Base-by-base conservation (phyloP, 2,888 invertebrate genomes). In the Vandiemenella viatica region DNA sequence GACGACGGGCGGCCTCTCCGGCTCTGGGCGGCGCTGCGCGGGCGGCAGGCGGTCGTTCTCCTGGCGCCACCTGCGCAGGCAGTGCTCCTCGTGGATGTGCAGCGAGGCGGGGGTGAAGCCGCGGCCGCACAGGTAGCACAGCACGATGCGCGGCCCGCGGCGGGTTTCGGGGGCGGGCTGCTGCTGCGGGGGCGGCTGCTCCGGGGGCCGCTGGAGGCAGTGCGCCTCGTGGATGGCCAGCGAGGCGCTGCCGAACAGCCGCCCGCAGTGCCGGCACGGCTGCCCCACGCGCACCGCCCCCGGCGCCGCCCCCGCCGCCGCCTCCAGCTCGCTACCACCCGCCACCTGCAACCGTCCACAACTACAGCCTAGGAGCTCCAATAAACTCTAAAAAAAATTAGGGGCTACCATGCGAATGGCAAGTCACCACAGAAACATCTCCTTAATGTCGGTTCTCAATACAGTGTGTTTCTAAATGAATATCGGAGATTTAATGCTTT, bases 141-240 rank as follows among this genome's bases (percentile, higher is more conserved):
- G 69, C 10, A 74, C 60, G 1, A 70, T 62, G 43, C 59, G 60
- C 4, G 62, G 64, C 55, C 48, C 6, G 40, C 18, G 2, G 58
- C 55, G 54, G 58, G 40, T 13, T 5, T 15, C 8, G 17, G 17
- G 40, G 40, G 17, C 40, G 13, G 42, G n/a, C n/a, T n/a, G n/a
- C n/a, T n/a, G n/a, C n/a, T n/a, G 8, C 8, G 16, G 15, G 13
- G 4, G n/a, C n/a, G n/a, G n/a, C n/a, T n/a, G 20, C n/a, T 19
- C 42, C 13, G 64, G 58, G 32, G 38, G n/a, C 8, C 38, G 38
- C 57, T 74, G 72, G 48, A 79, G 60, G 59, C 82, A 83, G 59
- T 79, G 76, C 3, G 78, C 77, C 59, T 80, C 78, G 61, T 82
- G 81, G 53, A 79, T 76, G 46, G 67, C 67, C 26, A 80, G 75